Evolutionary conservation across 2,113 vertebrate genomes (phyloP).

Genomic region (Falco punctatus): DNA sequence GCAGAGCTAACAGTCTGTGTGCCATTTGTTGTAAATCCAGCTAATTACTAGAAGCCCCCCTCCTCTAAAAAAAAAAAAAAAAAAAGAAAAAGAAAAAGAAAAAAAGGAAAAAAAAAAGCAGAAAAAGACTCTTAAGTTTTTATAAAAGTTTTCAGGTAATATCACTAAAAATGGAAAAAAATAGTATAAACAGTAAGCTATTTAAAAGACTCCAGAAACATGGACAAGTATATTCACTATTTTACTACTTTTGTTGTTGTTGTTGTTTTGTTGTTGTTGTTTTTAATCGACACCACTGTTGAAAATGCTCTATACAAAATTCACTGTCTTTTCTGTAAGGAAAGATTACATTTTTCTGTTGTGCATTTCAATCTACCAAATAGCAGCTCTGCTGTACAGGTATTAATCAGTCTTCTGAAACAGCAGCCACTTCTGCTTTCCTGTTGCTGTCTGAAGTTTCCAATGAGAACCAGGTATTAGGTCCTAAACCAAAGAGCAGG

Average conservation of each 20-base stretch:
- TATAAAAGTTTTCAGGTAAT: constrained; percentile 52
- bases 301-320: background rate
- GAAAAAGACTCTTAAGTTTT: background rate
- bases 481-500: background rate
- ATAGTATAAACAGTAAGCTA: background rate
- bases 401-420: background rate
- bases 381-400: background rate
- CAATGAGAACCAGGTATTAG: background rate
- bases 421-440: background rate
- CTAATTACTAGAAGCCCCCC: constrained; percentile 84
- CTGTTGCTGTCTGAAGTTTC: background rate
- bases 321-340: background rate
- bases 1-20: constrained; percentile 94
- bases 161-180: background rate
- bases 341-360: background rate
- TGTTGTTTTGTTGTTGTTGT: background rate
- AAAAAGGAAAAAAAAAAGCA: background rate
- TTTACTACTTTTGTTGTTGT: background rate
- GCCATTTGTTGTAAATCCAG: constrained; percentile 92
- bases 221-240: accelerated
- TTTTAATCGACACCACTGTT: background rate
- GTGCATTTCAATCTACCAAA: background rate
- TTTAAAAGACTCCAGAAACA: background rate
- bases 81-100: too few relatives aligned
- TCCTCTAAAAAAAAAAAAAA: constrained; percentile 29